Evolutionary conservation across 30 jellyfish, hydroid and myxozoan genomes (phyloP), one percentile per base, ranked within the genome.

Genomic region (Hydractinia echinata): DNA sequence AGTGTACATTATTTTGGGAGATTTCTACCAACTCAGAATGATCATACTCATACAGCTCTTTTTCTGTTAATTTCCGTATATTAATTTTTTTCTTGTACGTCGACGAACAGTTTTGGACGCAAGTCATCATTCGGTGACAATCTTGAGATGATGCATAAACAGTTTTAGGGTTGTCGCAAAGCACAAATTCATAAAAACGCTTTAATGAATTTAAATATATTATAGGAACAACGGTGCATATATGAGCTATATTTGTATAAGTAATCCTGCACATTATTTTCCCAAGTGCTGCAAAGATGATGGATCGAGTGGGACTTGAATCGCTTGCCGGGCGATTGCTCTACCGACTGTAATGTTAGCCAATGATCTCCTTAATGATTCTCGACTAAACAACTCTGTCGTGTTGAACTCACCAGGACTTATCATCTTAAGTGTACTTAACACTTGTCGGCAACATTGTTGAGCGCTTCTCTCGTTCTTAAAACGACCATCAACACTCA

Each of bases 141-240:
- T 64, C 74, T 51, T 64, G 51, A 64, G 74, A 7, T 6, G 19
- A n/a, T 8, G 18, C 16, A 6, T 55, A 19, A 6, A 71, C 11
- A 14, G 55, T 20, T 50, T 71, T 60, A 5, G 81, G 81, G 15
- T 71, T 30, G 67, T 71, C 7, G 53, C 60, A 20, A 30, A 20
- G 18, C 10, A 60, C 82, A 20, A 53, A 78, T 16, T 78, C 60
- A 20, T 58, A 78, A 30, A 78, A 78, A 20, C n/a, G 55, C 18
- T 50, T 53, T 44, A 78, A 60, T 39, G 84, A 78, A 50, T 78
- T n/a, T 52, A 78, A 54, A 78, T 78, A 78, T n/a, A n/a, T n/a
- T n/a, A n/a, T n/a, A n/a, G n/a, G n/a, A n/a, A n/a, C n/a, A n/a
- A n/a, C n/a, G n/a, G n/a, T n/a, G n/a, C n/a, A n/a, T n/a, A n/a